Evolutionary conservation across 2,888 invertebrate genomes (phyloP).

Genomic region (Quadroppia sp.): DNA sequence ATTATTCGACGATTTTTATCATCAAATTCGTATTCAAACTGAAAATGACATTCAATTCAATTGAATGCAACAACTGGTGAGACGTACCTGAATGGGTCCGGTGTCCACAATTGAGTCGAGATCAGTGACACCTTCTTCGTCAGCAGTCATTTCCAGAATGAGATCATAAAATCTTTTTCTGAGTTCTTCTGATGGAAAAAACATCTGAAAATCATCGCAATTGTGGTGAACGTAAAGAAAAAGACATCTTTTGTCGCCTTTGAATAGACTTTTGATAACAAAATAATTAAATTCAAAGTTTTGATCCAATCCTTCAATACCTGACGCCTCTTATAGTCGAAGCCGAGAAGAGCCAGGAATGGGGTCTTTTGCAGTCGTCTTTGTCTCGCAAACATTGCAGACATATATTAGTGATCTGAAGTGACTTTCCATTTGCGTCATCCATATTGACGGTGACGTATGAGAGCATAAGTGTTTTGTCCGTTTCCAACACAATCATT

Average conservation of each 20-base stretch:
- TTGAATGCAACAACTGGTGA: background rate
- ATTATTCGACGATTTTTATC: constrained; percentile 78
- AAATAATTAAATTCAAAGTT: constrained; percentile 1
- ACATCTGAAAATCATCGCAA: constrained; percentile 98
- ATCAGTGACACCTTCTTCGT: constrained; percentile 73
- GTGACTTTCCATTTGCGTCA: constrained; percentile 77
- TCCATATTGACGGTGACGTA: constrained; percentile 92
- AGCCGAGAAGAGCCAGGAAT: constrained; percentile 89
- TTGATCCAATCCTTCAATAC: constrained; percentile 52
- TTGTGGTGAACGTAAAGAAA: constrained; percentile 97
- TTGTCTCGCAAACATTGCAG: constrained; percentile 68
- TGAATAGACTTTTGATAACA: constrained; percentile 68
- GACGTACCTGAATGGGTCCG: constrained; percentile 66
- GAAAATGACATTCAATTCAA: constrained; percentile 44
- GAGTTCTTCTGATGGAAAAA: constrained; percentile 76
- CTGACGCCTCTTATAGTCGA: constrained; percentile 81
- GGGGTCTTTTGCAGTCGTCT: constrained; percentile 63
- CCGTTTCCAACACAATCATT: constrained; percentile 80
- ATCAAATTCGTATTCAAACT: constrained; percentile 89
- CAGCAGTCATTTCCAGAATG: constrained; percentile 78
- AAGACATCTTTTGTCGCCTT: constrained; percentile 88
- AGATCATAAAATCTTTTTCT: constrained; percentile 47
- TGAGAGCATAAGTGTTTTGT: constrained; percentile 88
- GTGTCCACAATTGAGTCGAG: constrained; percentile 69
- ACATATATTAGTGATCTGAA: constrained; percentile 82